phyloP scores from a whole-genome alignment of 2,797 vertebrate species.

The Sebastes umbrosus region DNA sequence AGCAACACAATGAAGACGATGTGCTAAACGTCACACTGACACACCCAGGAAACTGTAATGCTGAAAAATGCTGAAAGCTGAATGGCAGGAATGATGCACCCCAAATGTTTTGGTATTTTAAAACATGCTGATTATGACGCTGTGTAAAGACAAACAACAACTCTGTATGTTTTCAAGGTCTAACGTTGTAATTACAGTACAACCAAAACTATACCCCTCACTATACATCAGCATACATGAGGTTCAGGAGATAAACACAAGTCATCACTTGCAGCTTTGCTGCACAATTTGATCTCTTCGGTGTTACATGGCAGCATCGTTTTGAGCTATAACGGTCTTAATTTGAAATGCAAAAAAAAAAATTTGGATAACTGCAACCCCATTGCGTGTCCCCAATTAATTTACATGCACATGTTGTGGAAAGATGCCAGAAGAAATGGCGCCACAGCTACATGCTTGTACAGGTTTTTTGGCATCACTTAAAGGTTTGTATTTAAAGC shows the following conservation, averaged over 20 bases:
- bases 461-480: background rate
- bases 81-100: background rate
- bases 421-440: background rate
- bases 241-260: background rate
- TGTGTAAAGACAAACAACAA: background rate
- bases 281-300: background rate
- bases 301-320: background rate
- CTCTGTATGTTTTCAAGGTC: background rate
- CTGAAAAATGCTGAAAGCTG: background rate
- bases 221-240: background rate
- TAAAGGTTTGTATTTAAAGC: background rate
- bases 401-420: background rate
- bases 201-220: background rate
- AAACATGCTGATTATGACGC: background rate
- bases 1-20: background rate
- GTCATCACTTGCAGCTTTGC: background rate
- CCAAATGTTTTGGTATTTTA: background rate
- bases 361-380: background rate
- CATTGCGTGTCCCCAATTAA: background rate
- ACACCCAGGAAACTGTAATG: constrained; percentile 13
- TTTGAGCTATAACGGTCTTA: background rate
- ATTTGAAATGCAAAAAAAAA: background rate
- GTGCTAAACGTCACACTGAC: background rate
- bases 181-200: background rate
- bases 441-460: background rate